phyloP scores from a whole-genome alignment of 2,888 invertebrate species.

The Rotaria sp. region DNA sequence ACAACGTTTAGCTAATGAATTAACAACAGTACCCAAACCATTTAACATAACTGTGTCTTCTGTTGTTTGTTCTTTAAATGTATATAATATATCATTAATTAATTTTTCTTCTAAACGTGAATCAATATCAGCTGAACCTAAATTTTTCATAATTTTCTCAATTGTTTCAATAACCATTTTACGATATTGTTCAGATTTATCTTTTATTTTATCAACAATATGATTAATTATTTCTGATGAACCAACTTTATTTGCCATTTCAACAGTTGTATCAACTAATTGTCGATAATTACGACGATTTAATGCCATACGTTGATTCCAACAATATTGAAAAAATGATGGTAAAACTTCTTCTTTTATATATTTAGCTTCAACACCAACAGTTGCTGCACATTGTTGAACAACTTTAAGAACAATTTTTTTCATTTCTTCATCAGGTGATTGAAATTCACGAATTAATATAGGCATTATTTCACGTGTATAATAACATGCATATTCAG shows the following conservation, averaged over 20 bases:
- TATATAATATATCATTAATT: conserved; percentile 96
- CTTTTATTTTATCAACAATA: conserved; percentile 96
- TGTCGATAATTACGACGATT: conserved; percentile 94
- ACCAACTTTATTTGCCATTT: conserved; percentile 98
- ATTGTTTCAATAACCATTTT: conserved; percentile 99
- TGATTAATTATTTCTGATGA: conserved; percentile 96
- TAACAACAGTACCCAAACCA: conserved; percentile 97
- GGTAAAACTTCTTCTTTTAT: conserved; percentile 97
- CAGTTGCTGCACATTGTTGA: conserved; percentile 98
- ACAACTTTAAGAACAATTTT: conserved; percentile 99
- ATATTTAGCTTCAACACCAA: conserved; percentile 97
- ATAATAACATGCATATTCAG: conserved; percentile 98
- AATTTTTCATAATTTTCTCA: conserved; percentile 91
- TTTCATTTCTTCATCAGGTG: conserved; percentile 99
- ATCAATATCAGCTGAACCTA: conserved; percentile 96
- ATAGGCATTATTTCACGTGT: conserved; percentile 98
- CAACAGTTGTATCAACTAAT: conserved; percentile 96
- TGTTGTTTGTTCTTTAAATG: conserved; percentile 98
- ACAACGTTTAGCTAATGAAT: conserved; percentile 88
- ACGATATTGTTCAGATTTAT: conserved; percentile 96
- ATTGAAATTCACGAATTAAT: conserved; percentile 95
- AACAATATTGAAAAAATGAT: conserved; percentile 96
- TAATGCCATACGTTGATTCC: conserved; percentile 99
- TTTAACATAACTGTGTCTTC: conserved; percentile 99
- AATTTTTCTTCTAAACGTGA: conserved; percentile 93